These are phyloP conservation scores for Bubo blakistoni DNA, from an alignment of 2,113 vertebrate genomes.

Conservation along the genomic window DNA sequence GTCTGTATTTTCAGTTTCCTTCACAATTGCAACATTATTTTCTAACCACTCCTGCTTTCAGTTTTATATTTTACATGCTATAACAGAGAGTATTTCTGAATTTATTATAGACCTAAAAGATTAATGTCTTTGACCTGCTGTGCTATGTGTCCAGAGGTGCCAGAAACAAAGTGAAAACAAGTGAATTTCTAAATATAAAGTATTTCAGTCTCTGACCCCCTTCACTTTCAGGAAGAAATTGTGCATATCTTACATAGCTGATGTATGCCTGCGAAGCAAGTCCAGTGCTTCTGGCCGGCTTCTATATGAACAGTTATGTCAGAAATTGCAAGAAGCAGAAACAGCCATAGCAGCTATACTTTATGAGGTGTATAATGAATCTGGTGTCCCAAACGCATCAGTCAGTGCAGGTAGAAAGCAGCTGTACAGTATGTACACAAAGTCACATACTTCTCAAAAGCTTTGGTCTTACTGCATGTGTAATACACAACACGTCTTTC, in stretches of 20 bases:
- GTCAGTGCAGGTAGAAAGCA: neutral
- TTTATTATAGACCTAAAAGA: neutral
- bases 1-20: neutral
- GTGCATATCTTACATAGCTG: neutral
- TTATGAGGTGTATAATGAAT: neutral
- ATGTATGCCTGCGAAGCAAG: neutral
- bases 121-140: neutral
- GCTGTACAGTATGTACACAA: neutral
- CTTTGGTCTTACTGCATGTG: neutral
- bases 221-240: neutral
- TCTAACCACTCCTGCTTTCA: neutral
- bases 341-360: neutral
- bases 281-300: neutral
- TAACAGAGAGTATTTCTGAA: neutral
- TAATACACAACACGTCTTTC: neutral
- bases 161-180: neutral
- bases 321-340: neutral
- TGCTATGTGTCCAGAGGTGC: neutral
- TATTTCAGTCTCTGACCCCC: neutral
- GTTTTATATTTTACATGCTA: neutral
- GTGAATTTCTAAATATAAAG: neutral
- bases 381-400: neutral
- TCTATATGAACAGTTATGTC: neutral
- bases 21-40: neutral
- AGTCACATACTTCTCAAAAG: neutral